phyloP scores from a whole-genome alignment of 2,888 invertebrate species.

The Hydrotaea cyrtoneurina region DNA sequence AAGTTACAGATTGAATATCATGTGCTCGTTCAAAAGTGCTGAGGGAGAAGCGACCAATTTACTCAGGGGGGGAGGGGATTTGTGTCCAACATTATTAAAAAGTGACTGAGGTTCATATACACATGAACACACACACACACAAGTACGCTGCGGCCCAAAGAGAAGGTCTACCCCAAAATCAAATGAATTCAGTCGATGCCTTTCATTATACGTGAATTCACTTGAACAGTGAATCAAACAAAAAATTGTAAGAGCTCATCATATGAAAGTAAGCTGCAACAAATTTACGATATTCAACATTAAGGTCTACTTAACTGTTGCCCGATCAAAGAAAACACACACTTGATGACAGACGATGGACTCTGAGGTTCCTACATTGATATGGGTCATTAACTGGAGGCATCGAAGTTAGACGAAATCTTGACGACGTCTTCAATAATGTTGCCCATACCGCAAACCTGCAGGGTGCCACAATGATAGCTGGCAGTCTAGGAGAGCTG shows the following conservation, averaged over 20 bases:
- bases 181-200: slow-evolving; percentile 15
- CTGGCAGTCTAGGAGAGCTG: no score
- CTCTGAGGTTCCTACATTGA: not conserved
- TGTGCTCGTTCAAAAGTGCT: slow-evolving; percentile 28
- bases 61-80: slow-evolving; percentile 8
- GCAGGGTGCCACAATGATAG: no score
- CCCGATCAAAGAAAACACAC: no score
- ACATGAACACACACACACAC: not conserved
- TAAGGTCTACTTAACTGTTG: no score
- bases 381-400: no score
- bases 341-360: not conserved
- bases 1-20: slow-evolving; percentile 63
- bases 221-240: not conserved
- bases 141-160: not conserved
- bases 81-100: slow-evolving; percentile 27
- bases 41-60: slow-evolving; percentile 41
- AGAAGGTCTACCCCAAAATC: slow-evolving; percentile 27
- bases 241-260: no score
- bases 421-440: no score
- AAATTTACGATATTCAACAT: no score
- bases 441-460: no score
- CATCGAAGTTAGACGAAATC: no score
- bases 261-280: no score
- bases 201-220: not conserved
- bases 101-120: slow-evolving; percentile 13